Evolutionary conservation across 1,140 invertebrate species (phyloP), one percentile per base, ranked within the genome.

Genomic region (Drosophila melanica): DNA sequence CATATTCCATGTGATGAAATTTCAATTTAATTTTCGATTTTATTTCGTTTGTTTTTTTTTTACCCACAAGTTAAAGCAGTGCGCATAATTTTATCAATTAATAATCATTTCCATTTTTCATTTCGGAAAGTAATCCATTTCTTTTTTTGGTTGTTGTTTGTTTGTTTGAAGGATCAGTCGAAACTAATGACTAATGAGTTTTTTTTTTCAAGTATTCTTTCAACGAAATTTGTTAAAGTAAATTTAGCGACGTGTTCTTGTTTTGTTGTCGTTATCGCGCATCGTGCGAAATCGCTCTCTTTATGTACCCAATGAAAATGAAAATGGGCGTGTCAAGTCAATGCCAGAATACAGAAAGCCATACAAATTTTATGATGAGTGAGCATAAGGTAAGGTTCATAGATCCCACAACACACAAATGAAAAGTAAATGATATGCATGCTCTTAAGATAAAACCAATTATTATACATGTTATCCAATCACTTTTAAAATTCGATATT

Each of bases 371-470:
- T 86, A 77, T 75, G 85, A 89, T 85, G 82, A 73, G 90, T 91
- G 90, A 91, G 90, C 90, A 91, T 91, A 91, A 91, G 90, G 90
- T 91, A 91, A 81, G 90, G 70, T 48, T 68, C 64, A 73, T 73
- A 73, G 70, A 73, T 73, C 64, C 70, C 70, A 60, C 47, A 30
- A 58, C 48, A 73, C 70, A 73, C 47, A 67, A 73, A 33, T 44
- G 54, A 68, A 67, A 60, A 68, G 57, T 60, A 60, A 51, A 68
- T 23, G 55, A 67, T 67, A 68, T 73, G 71, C 71, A 69, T 69
- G 65, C 71, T 74, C 58, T 63, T 69, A 68, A 74, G 66, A 68
- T 69, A 69, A 69, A 62, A 62, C 18, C 44, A 66, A 67, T 66
- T 67, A 67, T 54, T 67, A 42, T 55, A 59, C 41, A 59, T 70